Base-by-base conservation (phyloP, 2,797 vertebrate species). In the Cryptoblepharus egeriae region DNA sequence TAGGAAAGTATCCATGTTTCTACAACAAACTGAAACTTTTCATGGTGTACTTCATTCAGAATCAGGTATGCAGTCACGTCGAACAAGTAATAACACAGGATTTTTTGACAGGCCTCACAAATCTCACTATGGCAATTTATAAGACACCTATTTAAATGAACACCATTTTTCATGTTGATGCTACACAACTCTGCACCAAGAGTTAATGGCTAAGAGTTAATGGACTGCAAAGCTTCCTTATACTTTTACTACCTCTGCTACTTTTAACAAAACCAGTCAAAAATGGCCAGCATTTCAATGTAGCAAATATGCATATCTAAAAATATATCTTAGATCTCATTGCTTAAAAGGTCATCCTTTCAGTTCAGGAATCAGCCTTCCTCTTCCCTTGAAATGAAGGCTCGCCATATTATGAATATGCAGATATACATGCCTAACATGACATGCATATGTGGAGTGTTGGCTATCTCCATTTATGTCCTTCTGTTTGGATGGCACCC, bases 401-500 rank as follows among this genome's bases (percentile, higher is more conserved):
- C 83, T 80, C 58, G 28, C 35, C 64, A 52, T 49, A 89, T 81
- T 90, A 82, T 88, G 84, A 84, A 90, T 79, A 87, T 26, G 57
- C 12, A 22, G 77, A 84, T 64, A 70, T 75, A 83, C 78, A 58
- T 86, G 90, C 77, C 5, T 73, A 86, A 89, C 68, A 65, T 90
- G 94, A 90, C 8, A 3, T 85, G 87, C 75, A 93, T 81, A 86
- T 49, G 55, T 49, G 87, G 86, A 88, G 74, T 69, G 69, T 89
- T 86, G 90, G 88, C 85, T 89, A 88, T 89, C 90, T 88, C 88
- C 91, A 87, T 52, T 80, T 76, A 85, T 75, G 89, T 77, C 94
- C 95, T 95, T 95, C 93, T 95, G 95, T 77, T 87, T 58, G 37
- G 86, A 88, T 95, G 94, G 95, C 93, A 10, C 61, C 2, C 28